A percentile compares a stretch with the other conserved stretches of the same genome.
These are phyloP conservation scores for Cheilosia impressa DNA, from an alignment of 2,888 invertebrate species.

Conservation along the genomic window DNA sequence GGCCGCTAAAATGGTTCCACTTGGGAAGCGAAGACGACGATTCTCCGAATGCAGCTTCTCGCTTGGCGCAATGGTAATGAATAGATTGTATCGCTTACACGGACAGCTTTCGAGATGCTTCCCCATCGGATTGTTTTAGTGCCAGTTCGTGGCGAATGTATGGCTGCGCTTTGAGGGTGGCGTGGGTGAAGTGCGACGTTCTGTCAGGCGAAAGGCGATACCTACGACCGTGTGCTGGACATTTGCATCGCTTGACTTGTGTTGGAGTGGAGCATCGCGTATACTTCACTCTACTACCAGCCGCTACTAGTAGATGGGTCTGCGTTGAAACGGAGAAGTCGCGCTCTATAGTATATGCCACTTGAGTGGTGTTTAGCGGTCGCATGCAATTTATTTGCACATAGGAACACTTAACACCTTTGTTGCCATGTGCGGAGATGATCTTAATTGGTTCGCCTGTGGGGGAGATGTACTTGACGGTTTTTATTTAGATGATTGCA, in stretches of 20 bases:
- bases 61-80: conserved; percentile 64
- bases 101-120: conserved; percentile 71
- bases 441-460: conserved; percentile 35
- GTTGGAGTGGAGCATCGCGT: neutral
- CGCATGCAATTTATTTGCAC: conserved; percentile 68
- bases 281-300: conserved; percentile 5
- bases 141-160: conserved; percentile 45
- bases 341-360: conserved; percentile 23
- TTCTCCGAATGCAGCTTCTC: conserved; percentile 13
- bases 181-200: conserved; percentile 59
- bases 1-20: conserved; percentile 49
- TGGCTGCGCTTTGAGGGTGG: conserved; percentile 27
- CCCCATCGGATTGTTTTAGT: conserved; percentile 60
- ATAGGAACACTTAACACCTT: conserved; percentile 67
- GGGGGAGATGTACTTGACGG: conserved; percentile 59
- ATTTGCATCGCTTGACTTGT: conserved; percentile 28
- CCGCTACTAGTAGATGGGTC: neutral
- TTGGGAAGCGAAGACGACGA: conserved; percentile 36
- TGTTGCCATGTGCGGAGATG: conserved; percentile 15
- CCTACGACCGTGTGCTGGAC: conserved; percentile 22
- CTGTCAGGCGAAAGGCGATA: conserved; percentile 39
- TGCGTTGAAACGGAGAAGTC: neutral
- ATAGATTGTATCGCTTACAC: conserved; percentile 71
- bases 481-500: conserved; percentile 42
- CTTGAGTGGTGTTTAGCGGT: conserved; percentile 60